Evolutionary conservation across 2,888 invertebrate species (phyloP), one percentile per base, ranked within the genome.

Genomic region (Drosophila lacicola): DNA sequence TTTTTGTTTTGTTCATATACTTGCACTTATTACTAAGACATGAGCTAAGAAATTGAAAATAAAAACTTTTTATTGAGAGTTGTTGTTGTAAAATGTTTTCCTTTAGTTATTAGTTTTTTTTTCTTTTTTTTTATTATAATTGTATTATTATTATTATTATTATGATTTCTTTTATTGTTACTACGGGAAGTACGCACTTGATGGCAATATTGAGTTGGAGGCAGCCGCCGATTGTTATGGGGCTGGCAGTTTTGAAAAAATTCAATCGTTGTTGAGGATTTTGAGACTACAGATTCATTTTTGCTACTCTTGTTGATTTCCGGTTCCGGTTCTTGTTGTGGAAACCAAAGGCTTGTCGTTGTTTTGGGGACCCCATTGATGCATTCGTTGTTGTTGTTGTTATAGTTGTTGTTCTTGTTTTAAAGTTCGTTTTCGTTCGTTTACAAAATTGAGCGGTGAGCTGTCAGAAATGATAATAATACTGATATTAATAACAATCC

Each of bases 381-480:
- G 88, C 86, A 88, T 84, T 84, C 83, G 81, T 74, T 44, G 70
- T 79, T 66, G 63, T 68, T 71, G 67, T 70, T 70, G 60, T 64
- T 71, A 71, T 80, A 66, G 62, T 69, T 57, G 56, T 78, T 67
- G 66, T 61, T 72, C 64, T 67, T 75, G 55, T 67, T 74, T 67
- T 55, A 64, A 64, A 69, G 68, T 82, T 80, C 78, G 82, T 83
- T 85, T 79, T 80, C 84, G 87, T 80, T 81, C 78, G 78, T 85
- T 88, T 90, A 90, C 82, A 83, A 77, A 82, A 90, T 82, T 72
- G 86, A 86, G 83, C 90, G 90, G 77, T 88, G 90, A 74, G 90
- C 90, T 90, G 74, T 65, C 54, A 34, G 25, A 56, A 42, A 44
- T 46, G 6, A 44, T 19, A 21, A 10, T 13, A 57, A 21, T 29